Conservation (phyloP, 53 echinoderm and acorn worm genomes). For the Henricia sp. region DNA sequence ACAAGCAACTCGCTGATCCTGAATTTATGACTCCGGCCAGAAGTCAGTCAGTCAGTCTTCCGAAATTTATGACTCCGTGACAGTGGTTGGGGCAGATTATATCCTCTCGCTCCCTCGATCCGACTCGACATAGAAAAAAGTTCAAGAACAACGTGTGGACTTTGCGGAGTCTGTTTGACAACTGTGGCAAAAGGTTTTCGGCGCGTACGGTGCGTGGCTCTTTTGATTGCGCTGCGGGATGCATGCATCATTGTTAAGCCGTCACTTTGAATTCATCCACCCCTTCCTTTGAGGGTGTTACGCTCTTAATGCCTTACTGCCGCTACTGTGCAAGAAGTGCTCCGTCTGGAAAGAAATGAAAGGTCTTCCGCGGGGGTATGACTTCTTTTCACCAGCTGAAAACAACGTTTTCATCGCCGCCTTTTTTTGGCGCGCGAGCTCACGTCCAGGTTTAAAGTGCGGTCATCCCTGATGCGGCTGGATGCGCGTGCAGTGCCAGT, state of each 20-base stretch:
- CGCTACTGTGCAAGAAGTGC: conserved; percentile 59
- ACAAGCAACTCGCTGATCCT: not conserved
- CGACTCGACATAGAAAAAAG: not conserved
- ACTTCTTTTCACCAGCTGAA: not conserved
- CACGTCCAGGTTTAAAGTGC: not conserved
- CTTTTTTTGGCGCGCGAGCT: not conserved
- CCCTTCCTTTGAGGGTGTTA: conserved; percentile 16
- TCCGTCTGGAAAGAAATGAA: conserved; percentile 21
- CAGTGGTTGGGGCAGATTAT: conserved; percentile 33
- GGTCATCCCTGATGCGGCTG: not conserved
- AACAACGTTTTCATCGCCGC: not conserved
- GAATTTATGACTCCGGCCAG: conserved; percentile 31
- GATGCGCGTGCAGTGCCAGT: not conserved
- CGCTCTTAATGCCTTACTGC: not conserved
- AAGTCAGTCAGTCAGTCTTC: not conserved
- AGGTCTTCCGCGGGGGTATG: conserved; percentile 1
- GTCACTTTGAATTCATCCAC: conserved; percentile 55
- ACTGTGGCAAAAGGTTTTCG: conserved; percentile 28
- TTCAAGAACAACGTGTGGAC: conserved; percentile 3
- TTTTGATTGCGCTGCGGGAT: conserved; percentile 26
- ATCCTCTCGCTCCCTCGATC: conserved; percentile 7
- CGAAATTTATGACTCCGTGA: conserved; percentile 32
- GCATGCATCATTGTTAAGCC: conserved; percentile 52
- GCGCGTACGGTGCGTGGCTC: conserved; percentile 50
- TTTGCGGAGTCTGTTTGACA: conserved; percentile 31